Base-by-base conservation (phyloP, 2,113 vertebrate species). In the Charina bottae region DNA sequence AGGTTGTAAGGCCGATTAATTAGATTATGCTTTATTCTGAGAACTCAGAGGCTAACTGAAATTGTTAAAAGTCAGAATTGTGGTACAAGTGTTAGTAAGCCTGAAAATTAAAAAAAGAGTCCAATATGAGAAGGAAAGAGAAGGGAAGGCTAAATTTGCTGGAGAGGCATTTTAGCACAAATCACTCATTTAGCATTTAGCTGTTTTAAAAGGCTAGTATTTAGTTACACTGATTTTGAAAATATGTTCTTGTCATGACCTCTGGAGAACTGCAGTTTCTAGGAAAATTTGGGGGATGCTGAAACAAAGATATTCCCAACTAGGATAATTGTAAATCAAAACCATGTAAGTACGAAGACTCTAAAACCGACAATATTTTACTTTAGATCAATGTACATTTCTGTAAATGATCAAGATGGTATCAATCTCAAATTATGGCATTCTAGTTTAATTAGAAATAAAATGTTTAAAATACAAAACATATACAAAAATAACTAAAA, bases 201-300 rank as follows among this genome's bases (percentile, higher is more conserved):
- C 92, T 87, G 62, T 93, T 87, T 83, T 55, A 23, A 94, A 93
- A 92, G 91, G 3, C 46, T 94, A 23, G 10, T 23, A 91, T 68
- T 91, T 85, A 92, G 68, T 28, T 83, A 53, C 1, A 93, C 49
- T n/a, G 85, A 87, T 95, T 59, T 24, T 90, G 89, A 62, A 88
- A 91, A 26, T 19, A 85, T n/a, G 87, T 62, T 58, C 1, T 72
- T 83, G 59, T 33, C 89, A 9, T 92, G 87, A 92, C 3, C 1
- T 53, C 42, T 83, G 17, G 62, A 88, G 49, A 49, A 49, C 49
- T 49, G 49, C 60, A 62, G 17, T 62, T 62, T 62, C 60, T 7
- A 49, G 49, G 49, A 49, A 49, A 49, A 62, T 62, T 62, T 62
- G 60, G 23, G 17, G 60, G 49, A 49, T 6, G 49, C 49, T 49